Conservation (phyloP, 2,113 vertebrate genomes). For the Panurus biarmicus region DNA sequence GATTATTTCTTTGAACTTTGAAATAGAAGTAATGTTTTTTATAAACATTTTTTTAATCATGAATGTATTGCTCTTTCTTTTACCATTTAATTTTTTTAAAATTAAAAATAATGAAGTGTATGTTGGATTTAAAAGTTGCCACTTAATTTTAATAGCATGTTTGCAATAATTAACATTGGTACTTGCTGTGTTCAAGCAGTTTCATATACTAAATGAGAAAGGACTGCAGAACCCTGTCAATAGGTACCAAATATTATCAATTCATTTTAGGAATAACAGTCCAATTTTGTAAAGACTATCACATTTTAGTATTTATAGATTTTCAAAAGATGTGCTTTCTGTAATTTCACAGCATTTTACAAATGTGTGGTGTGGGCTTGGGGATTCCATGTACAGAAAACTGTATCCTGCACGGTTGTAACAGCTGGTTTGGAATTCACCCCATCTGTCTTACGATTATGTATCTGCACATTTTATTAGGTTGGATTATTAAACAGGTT, state of each 20-base stretch:
- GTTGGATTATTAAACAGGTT: slow-evolving; percentile 14
- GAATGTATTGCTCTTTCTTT: not conserved
- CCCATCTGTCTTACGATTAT: not conserved
- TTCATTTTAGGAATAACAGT: not conserved
- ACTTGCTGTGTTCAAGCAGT: not conserved
- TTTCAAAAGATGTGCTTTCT: not conserved
- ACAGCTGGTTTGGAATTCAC: not conserved
- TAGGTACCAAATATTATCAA: not conserved
- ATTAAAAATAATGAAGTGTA: not conserved
- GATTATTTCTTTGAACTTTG: not conserved
- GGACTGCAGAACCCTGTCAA: not conserved
- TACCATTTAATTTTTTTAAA: not conserved
- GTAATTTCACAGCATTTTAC: not conserved
- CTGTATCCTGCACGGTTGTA: not conserved
- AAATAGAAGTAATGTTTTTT: not conserved
- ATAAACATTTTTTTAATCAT: not conserved
- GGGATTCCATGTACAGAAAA: not conserved
- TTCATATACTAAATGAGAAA: not conserved
- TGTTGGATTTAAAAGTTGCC: not conserved
- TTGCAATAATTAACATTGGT: not conserved
- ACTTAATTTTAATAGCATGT: not conserved
- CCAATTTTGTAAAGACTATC: not conserved
- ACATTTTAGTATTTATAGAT: not conserved
- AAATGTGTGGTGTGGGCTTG: not conserved
- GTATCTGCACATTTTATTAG: not conserved